phyloP scores from a whole-genome alignment of 2,797 vertebrate genomes.

The Anomalospiza imberbis region DNA sequence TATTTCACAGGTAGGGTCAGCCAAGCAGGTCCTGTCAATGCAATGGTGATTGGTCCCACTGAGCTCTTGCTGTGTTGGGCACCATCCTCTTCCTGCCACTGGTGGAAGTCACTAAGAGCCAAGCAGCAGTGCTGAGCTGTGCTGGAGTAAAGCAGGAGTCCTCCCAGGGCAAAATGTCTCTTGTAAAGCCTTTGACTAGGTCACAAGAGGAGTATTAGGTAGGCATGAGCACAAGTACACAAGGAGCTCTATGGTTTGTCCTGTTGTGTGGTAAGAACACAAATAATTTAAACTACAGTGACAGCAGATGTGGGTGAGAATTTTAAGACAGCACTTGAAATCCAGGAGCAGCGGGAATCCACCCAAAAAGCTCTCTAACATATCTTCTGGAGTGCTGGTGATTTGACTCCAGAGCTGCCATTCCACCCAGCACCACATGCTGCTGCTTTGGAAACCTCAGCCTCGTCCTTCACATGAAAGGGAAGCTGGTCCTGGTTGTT shows the following conservation, averaged over 20 bases:
- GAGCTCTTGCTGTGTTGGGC: background rate
- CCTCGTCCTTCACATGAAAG: background rate
- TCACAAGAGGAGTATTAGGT: background rate
- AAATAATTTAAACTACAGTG: background rate
- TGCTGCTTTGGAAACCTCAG: background rate
- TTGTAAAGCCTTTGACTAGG: background rate
- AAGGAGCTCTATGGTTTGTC: background rate
- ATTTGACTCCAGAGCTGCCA: background rate
- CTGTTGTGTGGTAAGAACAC: background rate
- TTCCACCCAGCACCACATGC: background rate
- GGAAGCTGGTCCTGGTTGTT: background rate
- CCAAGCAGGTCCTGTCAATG: background rate
- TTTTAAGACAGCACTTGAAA: background rate
- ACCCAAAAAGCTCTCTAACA: background rate
- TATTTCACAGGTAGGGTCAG: background rate
- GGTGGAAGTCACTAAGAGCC: background rate
- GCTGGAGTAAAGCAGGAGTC: background rate
- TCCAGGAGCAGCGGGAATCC: background rate
- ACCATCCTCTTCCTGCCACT: background rate
- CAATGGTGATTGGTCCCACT: fast-evolving
- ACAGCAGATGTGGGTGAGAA: background rate
- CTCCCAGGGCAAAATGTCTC: background rate
- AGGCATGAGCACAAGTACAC: background rate
- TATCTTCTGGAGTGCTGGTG: background rate
- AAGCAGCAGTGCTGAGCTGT: background rate